A percentile compares a stretch with the other conserved stretches of the same genome.
These are phyloP conservation scores for Reticulitermes speratus DNA, from an alignment of 1,140 invertebrate species.

Conservation along the genomic window DNA sequence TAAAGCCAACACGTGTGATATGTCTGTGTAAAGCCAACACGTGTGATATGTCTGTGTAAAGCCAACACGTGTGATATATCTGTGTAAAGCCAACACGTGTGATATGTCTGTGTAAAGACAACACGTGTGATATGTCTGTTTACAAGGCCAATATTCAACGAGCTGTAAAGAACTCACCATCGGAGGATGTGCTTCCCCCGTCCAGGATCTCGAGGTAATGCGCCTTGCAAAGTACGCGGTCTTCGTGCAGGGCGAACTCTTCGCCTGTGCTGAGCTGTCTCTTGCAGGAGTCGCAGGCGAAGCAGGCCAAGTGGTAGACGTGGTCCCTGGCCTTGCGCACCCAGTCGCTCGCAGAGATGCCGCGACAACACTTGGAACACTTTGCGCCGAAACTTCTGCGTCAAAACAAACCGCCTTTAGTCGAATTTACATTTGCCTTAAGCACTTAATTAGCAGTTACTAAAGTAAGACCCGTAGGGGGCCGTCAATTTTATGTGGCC, in stretches of 20 bases:
- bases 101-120: too few species aligned
- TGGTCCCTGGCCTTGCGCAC: slow-evolving; percentile 89
- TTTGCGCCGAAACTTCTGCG: slow-evolving; percentile 93
- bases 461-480: not conserved
- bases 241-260: slow-evolving; percentile 94
- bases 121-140: too few species aligned
- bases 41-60: too few species aligned
- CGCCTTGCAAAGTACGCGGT: slow-evolving; percentile 89
- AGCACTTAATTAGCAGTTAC: not conserved
- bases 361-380: slow-evolving; percentile 91
- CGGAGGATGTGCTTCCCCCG: slow-evolving; percentile 83
- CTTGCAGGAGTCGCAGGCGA: slow-evolving; percentile 96
- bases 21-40: too few species aligned
- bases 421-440: not conserved
- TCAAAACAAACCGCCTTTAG: slow-evolving; percentile 38
- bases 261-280: slow-evolving; percentile 95
- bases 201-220: slow-evolving; percentile 94
- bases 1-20: too few species aligned
- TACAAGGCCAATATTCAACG: too few species aligned
- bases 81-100: too few species aligned
- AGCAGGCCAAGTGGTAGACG: slow-evolving; percentile 97
- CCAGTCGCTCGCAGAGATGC: slow-evolving; percentile 94
- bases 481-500: too few species aligned
- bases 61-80: too few species aligned
- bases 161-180: slow-evolving; percentile 58